A percentile compares a stretch with the other conserved stretches of the same genome.
phyloP scores from a whole-genome alignment of 64 coral and sea anemone species.

The Exaiptasia diaphana region DNA sequence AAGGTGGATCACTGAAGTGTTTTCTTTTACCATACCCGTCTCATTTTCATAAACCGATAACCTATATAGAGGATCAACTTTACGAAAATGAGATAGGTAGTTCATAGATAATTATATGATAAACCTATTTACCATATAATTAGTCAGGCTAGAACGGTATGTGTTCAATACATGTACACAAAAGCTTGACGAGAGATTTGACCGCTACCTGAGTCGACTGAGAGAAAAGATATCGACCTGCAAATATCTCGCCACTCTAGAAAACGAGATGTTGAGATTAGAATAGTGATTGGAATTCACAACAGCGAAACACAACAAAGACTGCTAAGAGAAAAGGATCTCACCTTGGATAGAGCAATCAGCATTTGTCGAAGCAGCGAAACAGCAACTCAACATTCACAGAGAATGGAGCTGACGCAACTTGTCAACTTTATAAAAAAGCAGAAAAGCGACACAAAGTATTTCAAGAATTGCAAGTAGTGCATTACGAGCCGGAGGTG shows the following conservation, averaged over 20 bases:
- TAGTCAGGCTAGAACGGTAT: too few relatives aligned
- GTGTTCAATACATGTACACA: not conserved
- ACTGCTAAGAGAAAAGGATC: slow-evolving; percentile 4
- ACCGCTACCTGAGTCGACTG: slow-evolving; percentile 18
- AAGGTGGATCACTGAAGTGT: too few relatives aligned
- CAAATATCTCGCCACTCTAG: slow-evolving; percentile 26
- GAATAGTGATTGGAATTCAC: slow-evolving; percentile 2
- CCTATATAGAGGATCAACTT: too few relatives aligned
- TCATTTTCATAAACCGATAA: too few relatives aligned
- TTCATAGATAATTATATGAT: too few relatives aligned
- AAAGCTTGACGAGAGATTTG: slow-evolving; percentile 15
- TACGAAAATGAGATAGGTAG: too few relatives aligned
- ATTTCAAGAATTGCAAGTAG: slow-evolving; percentile 21
- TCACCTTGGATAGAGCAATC: slow-evolving; percentile 31
- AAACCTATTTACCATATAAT: too few relatives aligned
- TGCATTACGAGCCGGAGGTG: too few relatives aligned
- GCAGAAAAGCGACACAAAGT: not conserved
- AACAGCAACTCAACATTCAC: slow-evolving; percentile 5
- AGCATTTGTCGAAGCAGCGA: slow-evolving; percentile 52
- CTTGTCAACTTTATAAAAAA: not conserved
- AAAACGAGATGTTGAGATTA: slow-evolving; percentile 52
- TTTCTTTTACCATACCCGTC: too few relatives aligned
- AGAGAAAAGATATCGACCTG: slow-evolving; percentile 23
- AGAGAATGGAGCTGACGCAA: slow-evolving; percentile 20
- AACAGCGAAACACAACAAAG: not conserved